Conservation (phyloP, 2,888 invertebrate genomes). For the Laothoe populi region DNA sequence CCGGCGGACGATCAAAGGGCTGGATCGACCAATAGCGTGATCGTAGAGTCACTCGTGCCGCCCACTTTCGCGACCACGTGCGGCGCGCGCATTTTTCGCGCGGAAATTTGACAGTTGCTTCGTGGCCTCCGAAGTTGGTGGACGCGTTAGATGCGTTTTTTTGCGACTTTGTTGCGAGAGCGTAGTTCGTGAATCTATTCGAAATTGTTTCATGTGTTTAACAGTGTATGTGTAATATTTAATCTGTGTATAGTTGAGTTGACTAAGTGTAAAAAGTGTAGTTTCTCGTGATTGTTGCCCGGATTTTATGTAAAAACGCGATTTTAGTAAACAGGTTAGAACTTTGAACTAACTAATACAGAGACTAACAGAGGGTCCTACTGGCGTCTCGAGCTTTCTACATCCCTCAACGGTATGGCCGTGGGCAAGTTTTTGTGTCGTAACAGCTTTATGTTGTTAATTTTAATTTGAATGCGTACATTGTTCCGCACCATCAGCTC, state of each 20-base stretch:
- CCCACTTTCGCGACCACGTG: slow-evolving; percentile 76
- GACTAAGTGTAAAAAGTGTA: slow-evolving; percentile 37
- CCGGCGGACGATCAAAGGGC: slow-evolving; percentile 80
- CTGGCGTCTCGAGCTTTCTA: slow-evolving; percentile 48
- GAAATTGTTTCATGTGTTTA: slow-evolving; percentile 11
- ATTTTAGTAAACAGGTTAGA: slow-evolving; percentile 41
- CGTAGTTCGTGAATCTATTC: slow-evolving; percentile 11
- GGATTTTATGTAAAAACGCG: slow-evolving; percentile 48
- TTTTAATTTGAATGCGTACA: slow-evolving; percentile 65
- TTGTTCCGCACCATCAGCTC: slow-evolving; percentile 59
- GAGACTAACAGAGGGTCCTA: slow-evolving; percentile 45
- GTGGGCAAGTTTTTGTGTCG: slow-evolving; percentile 63
- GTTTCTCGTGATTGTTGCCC: slow-evolving; percentile 35
- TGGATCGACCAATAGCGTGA: slow-evolving; percentile 61
- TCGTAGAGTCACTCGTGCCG: slow-evolving; percentile 55
- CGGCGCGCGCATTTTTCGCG: slow-evolving; percentile 73
- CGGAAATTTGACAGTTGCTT: slow-evolving; percentile 67
- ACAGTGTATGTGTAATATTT: slow-evolving; percentile 23
- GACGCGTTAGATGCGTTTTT: slow-evolving; percentile 41
- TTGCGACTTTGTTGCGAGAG: slow-evolving; percentile 38
- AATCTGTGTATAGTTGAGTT: slow-evolving; percentile 21
- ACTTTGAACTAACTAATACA: slow-evolving; percentile 49
- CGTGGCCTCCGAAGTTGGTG: slow-evolving; percentile 47
- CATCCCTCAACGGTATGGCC: slow-evolving; percentile 60
- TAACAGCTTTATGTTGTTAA: slow-evolving; percentile 56